Evolutionary conservation across 2,888 invertebrate genomes (phyloP).

Genomic region (Aproaerema taeniolella): DNA sequence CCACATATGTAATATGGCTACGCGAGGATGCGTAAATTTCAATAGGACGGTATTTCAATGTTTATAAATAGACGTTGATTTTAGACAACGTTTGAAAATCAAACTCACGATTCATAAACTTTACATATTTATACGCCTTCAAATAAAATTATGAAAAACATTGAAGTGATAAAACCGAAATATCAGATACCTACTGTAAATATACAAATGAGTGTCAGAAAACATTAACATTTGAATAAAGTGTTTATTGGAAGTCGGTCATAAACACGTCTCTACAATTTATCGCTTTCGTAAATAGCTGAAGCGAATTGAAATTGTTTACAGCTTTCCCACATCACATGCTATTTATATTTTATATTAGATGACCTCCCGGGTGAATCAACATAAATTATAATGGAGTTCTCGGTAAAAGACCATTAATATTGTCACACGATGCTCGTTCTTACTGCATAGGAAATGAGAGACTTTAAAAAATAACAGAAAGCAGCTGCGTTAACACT

Average conservation of each 20-base stretch:
- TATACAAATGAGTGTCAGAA: neutral
- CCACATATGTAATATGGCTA: neutral
- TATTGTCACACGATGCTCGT: conserved; percentile 36
- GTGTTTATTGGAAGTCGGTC: conserved; percentile 2
- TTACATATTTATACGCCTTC: no score
- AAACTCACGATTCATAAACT: no score
- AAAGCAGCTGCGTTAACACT: conserved; percentile 43
- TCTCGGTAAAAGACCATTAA: conserved; percentile 33
- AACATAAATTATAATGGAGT: conserved; percentile 20
- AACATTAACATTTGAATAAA: neutral
- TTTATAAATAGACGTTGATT: no score
- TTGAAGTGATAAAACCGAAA: no score
- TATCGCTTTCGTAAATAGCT: neutral
- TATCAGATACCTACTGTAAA: neutral
- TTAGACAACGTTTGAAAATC: no score
- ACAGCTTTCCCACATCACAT: conserved; percentile 10
- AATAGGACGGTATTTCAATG: no score
- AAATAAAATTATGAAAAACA: no score
- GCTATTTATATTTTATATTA: conserved; percentile 12
- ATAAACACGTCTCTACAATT: conserved; percentile 4
- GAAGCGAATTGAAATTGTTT: conserved; percentile 13
- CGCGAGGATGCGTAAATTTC: no score
- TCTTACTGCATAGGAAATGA: conserved; percentile 47
- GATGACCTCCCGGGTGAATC: conserved; percentile 19
- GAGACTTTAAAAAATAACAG: conserved; percentile 36